A percentile compares a stretch with the other conserved stretches of the same genome.
Evolutionary conservation across 2,797 vertebrate genomes (phyloP).

Genomic region (Lophotriccus pileatus): DNA sequence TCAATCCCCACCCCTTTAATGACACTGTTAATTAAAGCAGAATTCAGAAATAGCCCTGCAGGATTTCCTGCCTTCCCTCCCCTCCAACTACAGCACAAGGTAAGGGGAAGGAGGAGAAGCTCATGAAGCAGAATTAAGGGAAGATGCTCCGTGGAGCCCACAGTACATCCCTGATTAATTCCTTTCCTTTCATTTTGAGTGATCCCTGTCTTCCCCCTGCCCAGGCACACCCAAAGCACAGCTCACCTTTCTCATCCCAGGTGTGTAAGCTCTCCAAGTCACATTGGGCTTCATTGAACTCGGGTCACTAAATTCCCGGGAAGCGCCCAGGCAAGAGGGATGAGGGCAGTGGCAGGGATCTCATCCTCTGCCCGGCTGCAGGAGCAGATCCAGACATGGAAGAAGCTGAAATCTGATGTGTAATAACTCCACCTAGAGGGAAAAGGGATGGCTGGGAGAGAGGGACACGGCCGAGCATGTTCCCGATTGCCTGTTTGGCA

Average conservation of each 20-base stretch:
- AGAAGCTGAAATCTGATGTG: not conserved
- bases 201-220: not conserved
- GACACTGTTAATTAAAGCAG: not conserved
- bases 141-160: not conserved
- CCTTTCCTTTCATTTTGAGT: not conserved
- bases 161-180: rapidly evolving
- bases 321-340: not conserved
- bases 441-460: not conserved
- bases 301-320: not conserved
- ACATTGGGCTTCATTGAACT: rapidly evolving
- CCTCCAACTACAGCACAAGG: not conserved
- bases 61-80: constrained; percentile 29
- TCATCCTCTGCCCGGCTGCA: rapidly evolving
- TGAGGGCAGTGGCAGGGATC: not conserved
- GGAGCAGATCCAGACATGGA: not conserved
- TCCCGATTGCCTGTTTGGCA: rapidly evolving
- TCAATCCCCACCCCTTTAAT: not conserved
- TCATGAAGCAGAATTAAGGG: not conserved
- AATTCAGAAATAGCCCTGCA: not conserved
- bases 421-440: constrained; percentile 35
- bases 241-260: not conserved
- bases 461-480: not conserved
- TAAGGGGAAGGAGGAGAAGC: not conserved
- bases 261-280: not conserved
- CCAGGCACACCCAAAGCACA: not conserved